Evolutionary conservation across 1,140 invertebrate species (phyloP).

Genomic region (Heliconius congener): DNA sequence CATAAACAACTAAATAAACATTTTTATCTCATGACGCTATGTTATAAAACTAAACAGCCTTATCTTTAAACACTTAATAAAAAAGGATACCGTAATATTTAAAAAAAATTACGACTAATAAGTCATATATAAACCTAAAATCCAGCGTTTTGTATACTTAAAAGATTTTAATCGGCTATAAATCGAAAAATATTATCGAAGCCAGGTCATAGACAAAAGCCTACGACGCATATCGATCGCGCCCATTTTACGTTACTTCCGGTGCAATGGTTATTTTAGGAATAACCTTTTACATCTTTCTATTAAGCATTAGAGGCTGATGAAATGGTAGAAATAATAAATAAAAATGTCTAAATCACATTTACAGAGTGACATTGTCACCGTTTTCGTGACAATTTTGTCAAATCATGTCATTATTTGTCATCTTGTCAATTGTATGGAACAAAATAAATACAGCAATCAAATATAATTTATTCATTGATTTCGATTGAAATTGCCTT

Average conservation of each 20-base stretch:
- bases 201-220: conserved; percentile 45
- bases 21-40: conserved; percentile 17
- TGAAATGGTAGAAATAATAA: conserved; percentile 16
- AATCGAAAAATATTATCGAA: neutral
- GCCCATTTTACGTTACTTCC: conserved; percentile 46
- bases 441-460: neutral
- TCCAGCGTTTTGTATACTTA: neutral
- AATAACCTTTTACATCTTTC: conserved; percentile 30
- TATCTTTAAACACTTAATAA: conserved; percentile 4
- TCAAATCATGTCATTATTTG: conserved; percentile 50
- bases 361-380: conserved; percentile 51
- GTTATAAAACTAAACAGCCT: conserved; percentile 25
- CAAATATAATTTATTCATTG: conserved; percentile 1
- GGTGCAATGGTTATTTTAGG: conserved; percentile 46
- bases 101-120: neutral
- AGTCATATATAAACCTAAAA: neutral
- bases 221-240: conserved; percentile 46
- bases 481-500: neutral
- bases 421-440: conserved; percentile 42
- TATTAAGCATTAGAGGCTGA: conserved; percentile 11
- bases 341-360: conserved; percentile 12
- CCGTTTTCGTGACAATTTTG: conserved; percentile 52
- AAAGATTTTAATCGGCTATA: neutral
- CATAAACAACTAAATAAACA: conserved; percentile 34
- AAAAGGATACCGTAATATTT: neutral